Base-by-base conservation (phyloP, 2,797 vertebrate species). In the Yasuhikotakia modesta region DNA sequence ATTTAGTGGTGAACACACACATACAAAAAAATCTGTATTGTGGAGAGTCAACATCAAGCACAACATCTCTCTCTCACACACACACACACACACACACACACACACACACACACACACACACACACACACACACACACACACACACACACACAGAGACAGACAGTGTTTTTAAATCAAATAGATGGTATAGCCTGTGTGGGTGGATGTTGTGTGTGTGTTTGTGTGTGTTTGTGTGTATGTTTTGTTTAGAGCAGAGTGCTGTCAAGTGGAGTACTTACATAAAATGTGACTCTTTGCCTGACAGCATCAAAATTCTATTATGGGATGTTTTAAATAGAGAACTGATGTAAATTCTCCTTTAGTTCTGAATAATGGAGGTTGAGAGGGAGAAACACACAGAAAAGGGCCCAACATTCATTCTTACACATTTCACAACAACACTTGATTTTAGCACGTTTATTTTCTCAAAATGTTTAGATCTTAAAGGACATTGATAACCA, bases 141-240 rank as follows among this genome's bases (percentile, higher is more conserved):
- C n/a, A n/a, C n/a, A n/a, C n/a, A n/a, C n/a, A n/a, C n/a, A n/a
- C n/a, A n/a, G n/a, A n/a, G n/a, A n/a, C n/a, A n/a, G n/a, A n/a
- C n/a, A n/a, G 27, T 77, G 66, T 67, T 69, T 60, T 50, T 69
- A 69, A 46, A 69, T 69, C 55, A 77, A 70, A 77, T 39, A 19
- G 11, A n/a, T 69, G 74, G 27, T 50, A 66, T 21, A 65, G 50
- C 39, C 22, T 48, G 22, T 72, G 76, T 66, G 57, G 68, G 76
- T 61, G 55, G 57, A 58, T 58, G 13, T 58, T 61, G 39, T 53
- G 46, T 50, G 46, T 75, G 35, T 70, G 24, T 79, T 21, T 67
- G 46, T 68, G 43, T 68, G 43, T 39, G 35, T 39, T 39, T 66
- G 50, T 58, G 60, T 67, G 24, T 70, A 45, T 67, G 58, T 45